phyloP scores from a whole-genome alignment of 2,797 vertebrate species.

The Scomberomorus guttatus region DNA sequence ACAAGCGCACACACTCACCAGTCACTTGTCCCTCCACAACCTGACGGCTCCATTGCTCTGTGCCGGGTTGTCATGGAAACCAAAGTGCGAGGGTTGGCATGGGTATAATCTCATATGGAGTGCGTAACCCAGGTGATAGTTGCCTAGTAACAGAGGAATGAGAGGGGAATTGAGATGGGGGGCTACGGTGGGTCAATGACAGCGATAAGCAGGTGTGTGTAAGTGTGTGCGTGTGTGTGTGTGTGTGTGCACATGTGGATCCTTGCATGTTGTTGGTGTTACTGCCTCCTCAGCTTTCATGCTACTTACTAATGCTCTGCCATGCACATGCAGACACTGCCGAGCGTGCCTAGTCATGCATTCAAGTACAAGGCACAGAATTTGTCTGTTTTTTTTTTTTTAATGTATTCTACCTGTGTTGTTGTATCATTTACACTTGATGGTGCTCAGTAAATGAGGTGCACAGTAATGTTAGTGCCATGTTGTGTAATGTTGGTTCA shows the following conservation, averaged over 20 bases:
- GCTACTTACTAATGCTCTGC: constrained; percentile 19
- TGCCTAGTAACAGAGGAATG: constrained; percentile 85
- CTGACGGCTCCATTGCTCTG: constrained; percentile 63
- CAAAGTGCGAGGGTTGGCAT: constrained; percentile 79
- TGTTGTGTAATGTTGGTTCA: background rate
- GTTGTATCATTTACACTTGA: constrained; percentile 1
- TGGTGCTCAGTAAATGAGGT: constrained; percentile 23
- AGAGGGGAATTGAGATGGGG: constrained; percentile 59
- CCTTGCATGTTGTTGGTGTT: constrained; percentile 28
- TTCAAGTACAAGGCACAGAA: constrained; percentile 15
- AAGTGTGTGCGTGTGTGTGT: constrained; percentile 12
- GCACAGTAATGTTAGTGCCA: constrained; percentile 2
- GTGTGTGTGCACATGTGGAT: constrained; percentile 20
- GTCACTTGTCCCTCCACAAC: constrained; percentile 64
- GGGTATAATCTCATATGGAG: constrained; percentile 78
- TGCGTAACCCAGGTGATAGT: constrained; percentile 85
- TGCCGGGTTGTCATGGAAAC: constrained; percentile 80
- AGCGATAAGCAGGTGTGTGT: constrained; percentile 49
- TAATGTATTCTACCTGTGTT: constrained; percentile 1
- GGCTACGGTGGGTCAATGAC: constrained; percentile 69
- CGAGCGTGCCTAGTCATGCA: constrained; percentile 8
- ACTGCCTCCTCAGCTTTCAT: constrained; percentile 20
- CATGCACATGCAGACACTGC: background rate
- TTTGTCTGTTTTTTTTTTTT: constrained; percentile 36
- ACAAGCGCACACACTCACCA: constrained; percentile 33